Base-by-base conservation (phyloP, 2,113 vertebrate species). In the Cephalopholis sonnerati region DNA sequence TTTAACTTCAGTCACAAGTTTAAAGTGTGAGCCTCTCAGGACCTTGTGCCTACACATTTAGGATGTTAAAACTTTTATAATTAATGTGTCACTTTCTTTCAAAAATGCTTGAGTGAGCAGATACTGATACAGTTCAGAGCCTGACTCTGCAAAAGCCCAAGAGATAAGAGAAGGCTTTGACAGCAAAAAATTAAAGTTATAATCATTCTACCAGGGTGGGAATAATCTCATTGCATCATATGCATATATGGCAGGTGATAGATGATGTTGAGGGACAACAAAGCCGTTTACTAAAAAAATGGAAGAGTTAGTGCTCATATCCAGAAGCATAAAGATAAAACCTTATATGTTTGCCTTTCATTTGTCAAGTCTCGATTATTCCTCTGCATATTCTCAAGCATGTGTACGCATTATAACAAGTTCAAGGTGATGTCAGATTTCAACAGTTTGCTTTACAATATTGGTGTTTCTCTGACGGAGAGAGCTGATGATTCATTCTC, bases 1-100 rank as follows among this genome's bases (percentile, higher is more conserved):
- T 61, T 81, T 9, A 17, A 62, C 51, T 57, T 77, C 32, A 54
- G 54, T 72, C 77, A 85, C 82, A 61, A 55, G 65, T 51, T 83
- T 18, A 39, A 63, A 48, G 46, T 24, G 13, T 50, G 63, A 64
- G 66, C 20, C 10, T 20, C 13, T 63, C 4, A 11, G 36, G 57
- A 12, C 39, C 7, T 62, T 36, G 10, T 25, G 22, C 22, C 61
- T 8, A 59, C 36, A 72, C n/a, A 41, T 72, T 25, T 11, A 59
- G 61, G 4, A 25, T 53, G 44, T 39, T 29, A 0, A 11, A 25
- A 50, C 2, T 39, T 46, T 58, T 50, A 22, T 57, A 7, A 65
- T 46, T 13, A 29, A 77, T 25, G 9, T 54, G 50, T 65, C 39
- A 3, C 58, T 64, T 72, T 75, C 65, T 27, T 51, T n/a, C 12